Conservation (phyloP, 1,140 invertebrate species). For the Cydia splendana region DNA sequence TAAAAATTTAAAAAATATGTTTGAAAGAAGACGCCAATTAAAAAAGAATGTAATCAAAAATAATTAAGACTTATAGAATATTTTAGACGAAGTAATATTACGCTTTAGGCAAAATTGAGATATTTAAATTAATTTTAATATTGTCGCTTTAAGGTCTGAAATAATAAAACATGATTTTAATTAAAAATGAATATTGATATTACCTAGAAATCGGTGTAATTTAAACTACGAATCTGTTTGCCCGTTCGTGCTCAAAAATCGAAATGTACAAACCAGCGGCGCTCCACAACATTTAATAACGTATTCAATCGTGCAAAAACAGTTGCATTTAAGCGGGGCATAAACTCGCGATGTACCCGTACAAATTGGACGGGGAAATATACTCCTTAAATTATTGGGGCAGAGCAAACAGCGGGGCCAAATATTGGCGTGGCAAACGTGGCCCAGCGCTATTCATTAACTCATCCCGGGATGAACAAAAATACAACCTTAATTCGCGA, state of each 20-base stretch:
- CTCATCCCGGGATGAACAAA: conserved; percentile 43
- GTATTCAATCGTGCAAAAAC: conserved; percentile 50
- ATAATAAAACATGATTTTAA: background rate
- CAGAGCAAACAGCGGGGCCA: conserved; percentile 42
- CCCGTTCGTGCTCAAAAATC: background rate
- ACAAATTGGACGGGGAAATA: conserved; percentile 47
- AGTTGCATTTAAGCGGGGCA: conserved; percentile 48
- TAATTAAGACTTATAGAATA: no score
- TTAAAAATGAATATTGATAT: background rate
- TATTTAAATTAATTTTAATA: no score
- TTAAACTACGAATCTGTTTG: background rate
- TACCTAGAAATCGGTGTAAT: background rate
- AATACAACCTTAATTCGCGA: conserved; percentile 48
- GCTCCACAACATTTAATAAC: conserved; percentile 43
- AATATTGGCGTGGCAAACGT: conserved; percentile 43
- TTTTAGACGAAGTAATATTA: no score
- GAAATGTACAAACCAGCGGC: background rate
- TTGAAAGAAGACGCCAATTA: background rate
- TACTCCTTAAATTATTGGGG: conserved; percentile 55
- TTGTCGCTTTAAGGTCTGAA: no score
- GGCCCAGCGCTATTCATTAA: conserved; percentile 48
- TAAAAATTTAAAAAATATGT: background rate
- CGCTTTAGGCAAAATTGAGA: no score
- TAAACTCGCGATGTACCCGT: conserved; percentile 43
- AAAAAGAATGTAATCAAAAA: background rate